Evolutionary conservation across 2,888 invertebrate species (phyloP).

Genomic region (Frankliniella fusca): DNA sequence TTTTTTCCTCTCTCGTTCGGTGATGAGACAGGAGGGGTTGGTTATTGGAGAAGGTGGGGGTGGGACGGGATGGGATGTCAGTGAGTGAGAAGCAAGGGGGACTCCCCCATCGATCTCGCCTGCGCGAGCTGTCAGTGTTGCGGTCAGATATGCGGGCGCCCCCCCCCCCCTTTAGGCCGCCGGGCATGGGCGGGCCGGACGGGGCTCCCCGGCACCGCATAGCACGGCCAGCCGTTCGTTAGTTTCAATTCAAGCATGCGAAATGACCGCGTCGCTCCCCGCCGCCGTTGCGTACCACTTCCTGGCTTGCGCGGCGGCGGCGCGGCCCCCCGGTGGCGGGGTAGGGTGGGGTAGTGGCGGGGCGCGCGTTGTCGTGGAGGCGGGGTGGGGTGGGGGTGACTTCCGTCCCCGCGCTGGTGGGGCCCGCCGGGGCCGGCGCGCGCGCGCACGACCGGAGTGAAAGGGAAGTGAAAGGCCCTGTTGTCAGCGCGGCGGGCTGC

Average conservation of each 20-base stretch:
- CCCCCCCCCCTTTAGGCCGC: no score
- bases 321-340: background rate
- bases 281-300: background rate
- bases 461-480: background rate
- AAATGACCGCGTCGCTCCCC: background rate
- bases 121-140: no score
- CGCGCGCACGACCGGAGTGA: background rate
- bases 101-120: no score
- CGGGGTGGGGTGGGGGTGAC: no score
- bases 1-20: no score
- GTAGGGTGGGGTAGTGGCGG: background rate
- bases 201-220: background rate
- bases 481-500: no score
- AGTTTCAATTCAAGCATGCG: conserved; percentile 24
- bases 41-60: no score
- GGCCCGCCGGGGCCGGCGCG: background rate
- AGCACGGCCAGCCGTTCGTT: conserved; percentile 7
- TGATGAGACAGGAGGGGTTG: no score
- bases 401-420: background rate
- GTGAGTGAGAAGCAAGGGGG: no score
- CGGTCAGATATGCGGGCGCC: no score
- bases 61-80: no score
- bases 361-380: background rate
- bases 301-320: background rate
- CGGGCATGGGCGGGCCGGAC: background rate